phyloP scores from a whole-genome alignment of 1,140 invertebrate species.

The Pygmarrhopalites habei region DNA sequence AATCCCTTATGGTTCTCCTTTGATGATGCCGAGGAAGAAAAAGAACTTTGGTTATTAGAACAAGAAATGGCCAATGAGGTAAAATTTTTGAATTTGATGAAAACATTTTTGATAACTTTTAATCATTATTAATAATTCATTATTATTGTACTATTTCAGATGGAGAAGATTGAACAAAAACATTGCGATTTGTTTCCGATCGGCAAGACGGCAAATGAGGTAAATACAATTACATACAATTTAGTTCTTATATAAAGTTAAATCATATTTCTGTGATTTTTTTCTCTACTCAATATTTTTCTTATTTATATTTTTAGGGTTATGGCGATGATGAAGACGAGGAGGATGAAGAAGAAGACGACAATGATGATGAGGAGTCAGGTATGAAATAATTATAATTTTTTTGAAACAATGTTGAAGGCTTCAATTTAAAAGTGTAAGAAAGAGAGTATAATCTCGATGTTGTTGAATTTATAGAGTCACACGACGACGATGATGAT shows the following conservation, averaged over 20 bases:
- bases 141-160: slow-evolving; percentile 5
- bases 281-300: not conserved
- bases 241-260: not conserved
- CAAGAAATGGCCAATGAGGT: slow-evolving; percentile 26
- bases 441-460: too few relatives aligned
- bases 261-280: not conserved
- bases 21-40: slow-evolving; percentile 29
- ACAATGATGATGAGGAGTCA: slow-evolving; percentile 20
- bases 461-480: too few relatives aligned
- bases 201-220: slow-evolving; percentile 27
- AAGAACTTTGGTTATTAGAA: slow-evolving; percentile 32
- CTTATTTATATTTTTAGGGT: not conserved
- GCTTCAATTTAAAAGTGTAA: too few relatives aligned
- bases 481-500: slow-evolving; percentile 16
- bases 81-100: not conserved
- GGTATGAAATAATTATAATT: too few relatives aligned
- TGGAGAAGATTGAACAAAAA: slow-evolving; percentile 28
- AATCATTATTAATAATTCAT: too few relatives aligned
- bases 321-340: slow-evolving; percentile 16
- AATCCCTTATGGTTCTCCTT: slow-evolving; percentile 28
- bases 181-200: slow-evolving; percentile 23
- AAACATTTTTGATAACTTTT: not conserved
- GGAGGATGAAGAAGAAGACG: slow-evolving; percentile 25
- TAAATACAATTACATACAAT: not conserved
- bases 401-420: too few relatives aligned